Evolutionary conservation across 2,113 vertebrate genomes (phyloP).

Genomic region (Myrmecobius fasciatus): DNA sequence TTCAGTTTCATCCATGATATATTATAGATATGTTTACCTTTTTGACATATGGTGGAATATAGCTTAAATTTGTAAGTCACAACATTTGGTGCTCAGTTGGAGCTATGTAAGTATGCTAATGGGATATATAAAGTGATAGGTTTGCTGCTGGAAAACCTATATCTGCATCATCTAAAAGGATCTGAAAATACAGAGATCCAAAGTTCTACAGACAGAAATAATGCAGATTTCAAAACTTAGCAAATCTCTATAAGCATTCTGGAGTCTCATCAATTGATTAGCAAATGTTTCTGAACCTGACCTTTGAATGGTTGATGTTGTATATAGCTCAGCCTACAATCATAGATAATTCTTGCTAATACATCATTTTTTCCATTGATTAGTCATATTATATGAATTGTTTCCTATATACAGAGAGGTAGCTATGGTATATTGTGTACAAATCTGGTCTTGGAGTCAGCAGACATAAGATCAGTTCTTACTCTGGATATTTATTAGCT

Average conservation of each 20-base stretch:
- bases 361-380: neutral
- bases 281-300: neutral
- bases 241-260: neutral
- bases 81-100: constrained; percentile 55
- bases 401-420: neutral
- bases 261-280: constrained; percentile 9
- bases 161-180: constrained; percentile 62
- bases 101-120: constrained; percentile 50
- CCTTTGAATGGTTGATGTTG: neutral
- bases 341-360: neutral
- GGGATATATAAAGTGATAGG: constrained; percentile 38
- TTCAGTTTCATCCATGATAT: constrained; percentile 17
- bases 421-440: neutral
- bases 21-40: neutral
- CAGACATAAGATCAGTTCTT: neutral
- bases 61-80: neutral
- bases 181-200: constrained; percentile 46
- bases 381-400: neutral
- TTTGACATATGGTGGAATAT: constrained; percentile 50
- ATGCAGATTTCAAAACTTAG: neutral
- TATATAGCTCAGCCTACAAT: neutral
- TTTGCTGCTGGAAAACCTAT: constrained; percentile 46
- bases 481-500: neutral
- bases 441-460: neutral
- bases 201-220: neutral